Evolutionary conservation across 1,140 invertebrate species (phyloP).

Genomic region (Drosophila asahinai): DNA sequence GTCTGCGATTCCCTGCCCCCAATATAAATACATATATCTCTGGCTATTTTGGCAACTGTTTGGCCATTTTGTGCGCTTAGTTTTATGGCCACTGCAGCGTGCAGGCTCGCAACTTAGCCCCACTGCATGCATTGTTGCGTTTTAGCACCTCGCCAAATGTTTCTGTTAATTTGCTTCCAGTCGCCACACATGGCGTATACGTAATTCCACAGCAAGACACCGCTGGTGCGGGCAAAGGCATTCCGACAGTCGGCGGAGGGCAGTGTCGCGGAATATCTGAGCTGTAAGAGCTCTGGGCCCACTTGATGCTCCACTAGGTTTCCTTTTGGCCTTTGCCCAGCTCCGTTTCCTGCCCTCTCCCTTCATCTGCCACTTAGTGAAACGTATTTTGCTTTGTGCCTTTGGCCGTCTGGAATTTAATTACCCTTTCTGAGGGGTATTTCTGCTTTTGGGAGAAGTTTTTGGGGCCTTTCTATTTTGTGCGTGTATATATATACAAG

Average conservation of each 20-base stretch:
- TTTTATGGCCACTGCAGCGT: conserved; percentile 51
- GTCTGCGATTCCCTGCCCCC: conserved; percentile 30
- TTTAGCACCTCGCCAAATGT: conserved; percentile 59
- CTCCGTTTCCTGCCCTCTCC: conserved; percentile 8
- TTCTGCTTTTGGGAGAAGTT: neutral
- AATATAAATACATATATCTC: conserved; percentile 18
- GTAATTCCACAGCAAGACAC: conserved; percentile 8
- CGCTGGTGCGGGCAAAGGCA: conserved; percentile 20
- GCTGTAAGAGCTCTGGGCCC: conserved; percentile 25
- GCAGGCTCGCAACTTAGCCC: conserved; percentile 20
- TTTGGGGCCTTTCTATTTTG: neutral
- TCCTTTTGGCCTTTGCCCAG: conserved; percentile 3
- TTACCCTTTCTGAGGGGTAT: neutral
- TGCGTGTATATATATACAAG: no score
- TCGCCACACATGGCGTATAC: conserved; percentile 45
- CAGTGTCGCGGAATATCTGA: conserved; percentile 24
- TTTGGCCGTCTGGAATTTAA: conserved; percentile 8
- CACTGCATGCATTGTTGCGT: conserved; percentile 54
- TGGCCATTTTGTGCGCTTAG: conserved; percentile 52
- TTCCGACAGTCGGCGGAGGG: neutral
- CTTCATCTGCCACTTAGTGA: neutral
- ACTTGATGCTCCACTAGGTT: conserved; percentile 12
- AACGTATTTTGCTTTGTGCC: conserved; percentile 9
- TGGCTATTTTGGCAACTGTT: conserved; percentile 43
- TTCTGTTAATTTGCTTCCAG: conserved; percentile 55